Evolutionary conservation across 2,797 vertebrate species (phyloP), one percentile per base, ranked within the genome.

Genomic region (Uromys caudimaculatus): DNA sequence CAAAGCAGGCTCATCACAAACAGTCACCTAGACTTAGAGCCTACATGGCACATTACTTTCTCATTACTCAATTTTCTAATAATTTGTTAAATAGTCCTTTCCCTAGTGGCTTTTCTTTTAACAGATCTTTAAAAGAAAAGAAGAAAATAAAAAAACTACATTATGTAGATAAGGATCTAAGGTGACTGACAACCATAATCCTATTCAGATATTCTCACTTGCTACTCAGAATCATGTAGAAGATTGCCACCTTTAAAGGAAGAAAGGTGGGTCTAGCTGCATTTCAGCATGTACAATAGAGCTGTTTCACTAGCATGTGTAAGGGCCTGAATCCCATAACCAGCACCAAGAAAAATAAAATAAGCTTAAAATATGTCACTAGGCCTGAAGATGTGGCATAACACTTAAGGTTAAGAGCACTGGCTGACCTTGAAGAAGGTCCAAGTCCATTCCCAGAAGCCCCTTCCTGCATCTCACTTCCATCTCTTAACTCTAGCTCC

Each of bases 301-400:
- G 14, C 23, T 41, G 6, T 41, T 41, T 82, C 13, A 23, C 23
- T 60, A 23, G 38, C 23, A 17, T 60, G 41, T 3, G 0, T 10
- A 35, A 64, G 13, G 10, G 1, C 2, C 27, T 47, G 16, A 1
- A 21, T 32, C 1, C 1, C 24, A 29, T 17, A 4, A 5, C 41
- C 24, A 44, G 58, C 1, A 8, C 54, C 50, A 50, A 12, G 24
- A 56, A 56, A 1, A 0, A 54, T n/a, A 54, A 56, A 9, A 54
- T 10, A 79, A n/a, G 9, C 17, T 11, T 23, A 79, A 54, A 56
- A 50, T 21, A 6, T 12, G 35, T 54, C 35, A n/a, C n/a, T 13
- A 52, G 35, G 8, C n/a, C n/a, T n/a, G n/a, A n/a, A n/a, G n/a
- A n/a, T n/a, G n/a, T n/a, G n/a, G n/a, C n/a, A n/a, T n/a, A n/a